These are phyloP conservation scores for Hiodon alosoides DNA, from an alignment of 2,113 vertebrate species.

Conservation along the genomic window DNA sequence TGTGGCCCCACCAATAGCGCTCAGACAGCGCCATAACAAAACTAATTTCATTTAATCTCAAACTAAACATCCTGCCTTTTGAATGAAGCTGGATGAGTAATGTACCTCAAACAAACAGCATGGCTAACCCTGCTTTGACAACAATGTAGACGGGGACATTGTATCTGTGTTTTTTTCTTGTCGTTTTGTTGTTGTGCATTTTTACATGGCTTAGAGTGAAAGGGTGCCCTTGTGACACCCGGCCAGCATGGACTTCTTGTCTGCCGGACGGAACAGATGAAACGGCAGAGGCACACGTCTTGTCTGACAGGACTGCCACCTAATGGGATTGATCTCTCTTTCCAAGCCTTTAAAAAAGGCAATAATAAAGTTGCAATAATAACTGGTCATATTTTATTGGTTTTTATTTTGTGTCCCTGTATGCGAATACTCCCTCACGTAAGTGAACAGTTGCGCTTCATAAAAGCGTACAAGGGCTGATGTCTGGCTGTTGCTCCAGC, in stretches of 20 bases:
- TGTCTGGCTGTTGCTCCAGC: too few species aligned
- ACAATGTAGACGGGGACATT: not conserved
- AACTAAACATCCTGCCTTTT: constrained; percentile 7
- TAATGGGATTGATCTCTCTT: not conserved
- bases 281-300: not conserved
- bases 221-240: too few species aligned
- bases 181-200: not conserved
- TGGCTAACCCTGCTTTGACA: not conserved
- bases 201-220: not conserved
- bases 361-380: not conserved
- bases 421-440: too few species aligned
- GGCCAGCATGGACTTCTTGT: not conserved
- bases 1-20: not conserved
- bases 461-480: too few species aligned
- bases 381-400: too few species aligned
- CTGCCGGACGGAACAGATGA: too few species aligned
- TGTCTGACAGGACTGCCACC: not conserved
- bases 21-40: not conserved
- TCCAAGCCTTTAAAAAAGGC: not conserved
- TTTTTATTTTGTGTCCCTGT: too few species aligned
- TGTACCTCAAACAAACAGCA: not conserved
- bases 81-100: not conserved
- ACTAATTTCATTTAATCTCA: not conserved
- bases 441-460: too few species aligned
- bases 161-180: not conserved